Evolutionary conservation across 1,140 invertebrate genomes (phyloP).

Genomic region (Brachionus sp.): DNA sequence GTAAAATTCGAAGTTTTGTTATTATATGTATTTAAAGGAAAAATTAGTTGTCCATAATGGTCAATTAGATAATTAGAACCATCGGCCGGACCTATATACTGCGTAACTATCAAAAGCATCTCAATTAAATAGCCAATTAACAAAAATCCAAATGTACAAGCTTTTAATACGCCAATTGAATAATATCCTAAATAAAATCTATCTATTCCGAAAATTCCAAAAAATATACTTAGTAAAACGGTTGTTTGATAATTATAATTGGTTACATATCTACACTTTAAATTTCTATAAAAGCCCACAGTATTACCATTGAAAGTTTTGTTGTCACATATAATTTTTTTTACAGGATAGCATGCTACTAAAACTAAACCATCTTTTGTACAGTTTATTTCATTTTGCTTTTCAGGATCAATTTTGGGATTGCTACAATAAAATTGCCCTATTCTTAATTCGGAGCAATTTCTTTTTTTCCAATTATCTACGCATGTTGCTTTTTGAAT

Average conservation of each 20-base stretch:
- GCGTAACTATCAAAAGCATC: slow-evolving; percentile 87
- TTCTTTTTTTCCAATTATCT: not conserved
- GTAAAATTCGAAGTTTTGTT: slow-evolving; percentile 21
- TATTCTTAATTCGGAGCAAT: not conserved
- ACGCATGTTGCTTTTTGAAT: not conserved
- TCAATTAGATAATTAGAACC: slow-evolving; percentile 91
- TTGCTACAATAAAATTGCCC: not conserved
- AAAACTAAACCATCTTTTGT: slow-evolving; percentile 54
- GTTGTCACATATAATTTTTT: slow-evolving; percentile 75
- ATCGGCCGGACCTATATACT: slow-evolving; percentile 86
- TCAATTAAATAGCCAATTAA: slow-evolving; percentile 90
- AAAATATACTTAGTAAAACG: slow-evolving; percentile 83
- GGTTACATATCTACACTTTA: slow-evolving; percentile 91
- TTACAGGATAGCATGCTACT: slow-evolving; percentile 77
- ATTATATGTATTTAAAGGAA: not conserved
- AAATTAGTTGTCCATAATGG: slow-evolving; percentile 84
- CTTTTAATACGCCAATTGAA: slow-evolving; percentile 79
- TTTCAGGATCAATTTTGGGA: not conserved
- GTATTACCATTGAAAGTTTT: slow-evolving; percentile 68
- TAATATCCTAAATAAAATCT: slow-evolving; percentile 94
- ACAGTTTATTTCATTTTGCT: slow-evolving; percentile 42
- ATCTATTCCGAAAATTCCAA: slow-evolving; percentile 93
- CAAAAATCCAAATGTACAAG: slow-evolving; percentile 91
- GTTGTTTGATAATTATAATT: slow-evolving; percentile 88
- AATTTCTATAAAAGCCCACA: slow-evolving; percentile 69